These are phyloP conservation scores for Macroteleia sp. DNA, from an alignment of 2,888 invertebrate genomes.

Conservation along the genomic window DNA sequence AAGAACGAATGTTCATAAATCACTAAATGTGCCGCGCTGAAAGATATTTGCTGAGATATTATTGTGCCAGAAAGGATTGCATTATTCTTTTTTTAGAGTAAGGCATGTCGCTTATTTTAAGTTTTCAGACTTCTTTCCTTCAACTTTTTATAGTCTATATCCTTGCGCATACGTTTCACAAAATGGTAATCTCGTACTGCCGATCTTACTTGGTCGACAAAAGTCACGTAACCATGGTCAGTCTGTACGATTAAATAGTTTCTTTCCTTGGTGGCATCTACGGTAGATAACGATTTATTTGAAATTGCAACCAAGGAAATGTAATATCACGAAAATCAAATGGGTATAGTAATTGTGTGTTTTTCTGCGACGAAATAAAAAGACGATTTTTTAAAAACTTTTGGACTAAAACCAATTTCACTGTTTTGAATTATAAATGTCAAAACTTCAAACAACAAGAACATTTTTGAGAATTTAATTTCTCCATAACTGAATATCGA, in stretches of 20 bases:
- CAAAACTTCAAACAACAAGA: no score
- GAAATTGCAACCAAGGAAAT: constrained; percentile 14
- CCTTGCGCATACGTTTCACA: constrained; percentile 12
- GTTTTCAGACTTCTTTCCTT: constrained; percentile 17
- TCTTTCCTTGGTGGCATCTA: not conserved
- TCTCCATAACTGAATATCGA: no score
- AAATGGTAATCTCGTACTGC: constrained; percentile 34
- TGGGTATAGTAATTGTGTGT: constrained; percentile 14
- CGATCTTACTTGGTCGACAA: constrained; percentile 2
- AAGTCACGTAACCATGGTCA: constrained; percentile 19
- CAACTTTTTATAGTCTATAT: constrained; percentile 8
- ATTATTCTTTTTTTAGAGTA: constrained; percentile 35
- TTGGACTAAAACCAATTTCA: no score
- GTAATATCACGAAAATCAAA: constrained; percentile 27
- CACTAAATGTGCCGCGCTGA: constrained; percentile 50
- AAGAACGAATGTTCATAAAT: constrained; percentile 45
- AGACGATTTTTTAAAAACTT: no score
- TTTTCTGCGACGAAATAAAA: constrained; percentile 22
- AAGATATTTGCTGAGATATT: constrained; percentile 59
- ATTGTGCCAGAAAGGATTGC: constrained; percentile 51
- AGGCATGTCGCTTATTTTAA: constrained; percentile 37
- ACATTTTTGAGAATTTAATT: no score
- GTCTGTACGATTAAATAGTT: constrained; percentile 27
- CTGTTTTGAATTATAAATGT: no score
- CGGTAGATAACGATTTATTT: not conserved